Base-by-base conservation (phyloP, 2,888 invertebrate species). In the Aphodius granarius region DNA sequence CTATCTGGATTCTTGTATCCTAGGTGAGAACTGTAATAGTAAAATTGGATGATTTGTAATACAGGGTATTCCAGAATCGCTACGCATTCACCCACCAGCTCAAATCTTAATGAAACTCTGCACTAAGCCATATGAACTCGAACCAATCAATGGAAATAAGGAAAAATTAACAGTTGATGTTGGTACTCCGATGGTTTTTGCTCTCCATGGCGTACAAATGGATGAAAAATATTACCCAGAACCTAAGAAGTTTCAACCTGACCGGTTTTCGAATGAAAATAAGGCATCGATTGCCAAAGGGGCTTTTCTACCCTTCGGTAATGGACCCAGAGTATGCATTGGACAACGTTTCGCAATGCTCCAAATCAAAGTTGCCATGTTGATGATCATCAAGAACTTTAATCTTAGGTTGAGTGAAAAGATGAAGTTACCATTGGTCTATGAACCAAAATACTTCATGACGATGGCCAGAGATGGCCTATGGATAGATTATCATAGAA, bases 201-300 rank as follows among this genome's bases (percentile, higher is more conserved):
- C 82, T n/a, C 15, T 78, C 17, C 71, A 77, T 13, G 80, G 71
- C 0, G 68, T 82, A 17, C 81, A 81, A 16, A 23, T 22, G 17
- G 82, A 82, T 70, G 68, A 75, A 13, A 78, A 78, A 70, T 80
- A 79, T 73, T 82, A 68, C 73, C 74, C 78, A 3, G 71, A 81
- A 17, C 81, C 81, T 9, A 81, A 85, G 16, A 81, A 81, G 74
- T 88, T 86, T 78, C 83, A 85, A 77, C 88, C 88, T 0, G 86
- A 86, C 23, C 79, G 87, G 22, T 87, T 87, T 81, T 80, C 80
- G 2, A 82, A 82, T 0, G 84, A 84, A 73, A 81, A 80, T 13
- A 84, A 83, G 22, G 75, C 78, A 3, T 78, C 79, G 5, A 76
- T 83, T 4, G 79, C 78, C 5, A 84, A 83, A 66, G 82, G 81